phyloP scores from a whole-genome alignment of 2,888 invertebrate genomes.

The Melanostoma scalare region DNA sequence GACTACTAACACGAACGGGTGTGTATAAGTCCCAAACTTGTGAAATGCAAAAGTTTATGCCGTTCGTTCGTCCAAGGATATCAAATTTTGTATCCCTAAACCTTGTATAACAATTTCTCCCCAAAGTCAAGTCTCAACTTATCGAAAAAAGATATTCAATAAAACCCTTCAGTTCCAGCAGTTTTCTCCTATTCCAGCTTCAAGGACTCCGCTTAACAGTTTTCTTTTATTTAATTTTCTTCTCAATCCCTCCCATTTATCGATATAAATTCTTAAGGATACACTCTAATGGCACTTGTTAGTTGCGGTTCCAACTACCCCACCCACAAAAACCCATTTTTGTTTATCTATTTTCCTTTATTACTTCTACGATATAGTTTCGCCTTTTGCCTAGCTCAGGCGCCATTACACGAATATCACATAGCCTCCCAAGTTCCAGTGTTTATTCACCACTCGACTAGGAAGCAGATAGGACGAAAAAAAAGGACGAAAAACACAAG shows the following conservation, averaged over 20 bases:
- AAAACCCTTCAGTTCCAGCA: constrained; percentile 4
- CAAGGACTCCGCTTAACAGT: background rate
- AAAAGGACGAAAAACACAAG: background rate
- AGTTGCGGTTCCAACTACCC: constrained; percentile 21
- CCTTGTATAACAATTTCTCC: too few relatives aligned
- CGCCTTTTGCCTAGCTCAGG: constrained; percentile 23
- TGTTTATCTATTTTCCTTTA: constrained; percentile 31
- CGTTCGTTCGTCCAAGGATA: too few relatives aligned
- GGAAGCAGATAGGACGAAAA: background rate
- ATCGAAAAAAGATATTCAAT: background rate
- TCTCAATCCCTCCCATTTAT: constrained; percentile 18
- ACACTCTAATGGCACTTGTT: constrained; percentile 46
- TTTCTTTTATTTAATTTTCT: constrained; percentile 17
- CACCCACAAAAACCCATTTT: constrained; percentile 18
- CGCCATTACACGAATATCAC: constrained; percentile 25
- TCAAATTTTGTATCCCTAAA: too few relatives aligned
- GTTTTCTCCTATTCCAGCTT: background rate
- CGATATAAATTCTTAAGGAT: constrained; percentile 46
- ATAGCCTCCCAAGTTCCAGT: constrained; percentile 29
- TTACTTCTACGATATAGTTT: constrained; percentile 43
- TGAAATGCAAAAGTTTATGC: too few relatives aligned
- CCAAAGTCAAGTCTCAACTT: constrained; percentile 4
- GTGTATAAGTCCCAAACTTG: too few relatives aligned
- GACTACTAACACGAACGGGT: too few relatives aligned
- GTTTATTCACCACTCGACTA: constrained; percentile 44